Conservation (phyloP, 1,140 invertebrate species). For the Muscidifurax raptorellus region DNA sequence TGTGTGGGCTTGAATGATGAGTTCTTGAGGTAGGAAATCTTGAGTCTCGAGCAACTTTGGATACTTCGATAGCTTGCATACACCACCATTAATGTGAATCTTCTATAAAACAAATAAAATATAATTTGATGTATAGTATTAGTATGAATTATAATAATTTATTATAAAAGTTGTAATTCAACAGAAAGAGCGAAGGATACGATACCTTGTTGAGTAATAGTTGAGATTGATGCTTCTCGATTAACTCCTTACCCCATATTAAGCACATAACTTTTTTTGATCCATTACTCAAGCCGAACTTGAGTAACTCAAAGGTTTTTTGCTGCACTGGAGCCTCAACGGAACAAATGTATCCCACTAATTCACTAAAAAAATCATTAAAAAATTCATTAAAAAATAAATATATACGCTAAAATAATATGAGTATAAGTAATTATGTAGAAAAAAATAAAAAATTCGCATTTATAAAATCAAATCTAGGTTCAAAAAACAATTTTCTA, state of each 20-base stretch:
- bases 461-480: too few relatives aligned
- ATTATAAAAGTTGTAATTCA: not conserved
- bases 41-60: not conserved
- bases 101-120: not conserved
- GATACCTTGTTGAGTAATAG: not conserved
- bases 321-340: not conserved
- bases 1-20: not conserved
- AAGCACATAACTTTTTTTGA: not conserved
- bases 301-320: not conserved
- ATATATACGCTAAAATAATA: not conserved
- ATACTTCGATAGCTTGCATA: not conserved
- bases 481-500: too few relatives aligned
- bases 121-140: not conserved
- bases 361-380: not conserved
- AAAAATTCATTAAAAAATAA: not conserved
- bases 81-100: not conserved
- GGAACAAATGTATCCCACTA: not conserved
- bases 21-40: not conserved
- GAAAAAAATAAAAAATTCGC: too few relatives aligned
- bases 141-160: not conserved
- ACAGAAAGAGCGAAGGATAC: too few relatives aligned
- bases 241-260: not conserved
- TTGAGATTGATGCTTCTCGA: not conserved
- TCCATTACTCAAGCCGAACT: not conserved
- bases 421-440: not conserved